Evolutionary conservation across 2,113 vertebrate genomes (phyloP).

Genomic region (Capreolus pygargus): DNA sequence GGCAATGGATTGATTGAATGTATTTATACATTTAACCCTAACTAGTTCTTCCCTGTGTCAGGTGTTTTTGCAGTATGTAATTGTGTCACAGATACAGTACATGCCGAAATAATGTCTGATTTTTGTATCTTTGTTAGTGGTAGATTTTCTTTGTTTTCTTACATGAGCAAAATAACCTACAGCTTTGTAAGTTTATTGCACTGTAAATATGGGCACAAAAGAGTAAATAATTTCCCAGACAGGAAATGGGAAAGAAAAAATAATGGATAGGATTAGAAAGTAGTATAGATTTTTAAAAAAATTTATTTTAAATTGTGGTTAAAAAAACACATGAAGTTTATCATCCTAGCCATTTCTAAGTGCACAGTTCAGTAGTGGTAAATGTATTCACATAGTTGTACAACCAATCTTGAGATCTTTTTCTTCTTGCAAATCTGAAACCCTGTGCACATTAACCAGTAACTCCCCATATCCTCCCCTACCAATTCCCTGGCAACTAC

Average conservation of each 20-base stretch:
- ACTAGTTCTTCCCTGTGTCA: not conserved
- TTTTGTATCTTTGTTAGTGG: not conserved
- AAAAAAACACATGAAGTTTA: not conserved
- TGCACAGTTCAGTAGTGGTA: not conserved
- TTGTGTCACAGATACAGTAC: not conserved
- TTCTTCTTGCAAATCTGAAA: not conserved
- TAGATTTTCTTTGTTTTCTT: slow-evolving; percentile 9
- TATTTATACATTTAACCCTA: not conserved
- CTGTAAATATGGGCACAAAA: not conserved
- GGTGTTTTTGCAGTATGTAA: not conserved
- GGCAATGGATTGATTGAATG: not conserved
- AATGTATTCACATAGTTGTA: not conserved
- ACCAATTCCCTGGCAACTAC: not conserved
- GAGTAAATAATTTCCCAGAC: not conserved
- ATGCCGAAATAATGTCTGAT: not conserved
- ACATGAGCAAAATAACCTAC: not conserved
- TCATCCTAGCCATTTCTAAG: not conserved
- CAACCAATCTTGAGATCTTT: not conserved
- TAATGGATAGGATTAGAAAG: not conserved
- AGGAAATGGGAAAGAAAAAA: not conserved
- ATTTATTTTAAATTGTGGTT: not conserved
- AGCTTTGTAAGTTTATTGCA: not conserved
- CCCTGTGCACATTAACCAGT: not conserved
- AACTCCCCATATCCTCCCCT: not conserved
- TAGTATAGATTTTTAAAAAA: not conserved